Conservation (phyloP, 1,140 invertebrate genomes). For the Calliphora vicina region DNA sequence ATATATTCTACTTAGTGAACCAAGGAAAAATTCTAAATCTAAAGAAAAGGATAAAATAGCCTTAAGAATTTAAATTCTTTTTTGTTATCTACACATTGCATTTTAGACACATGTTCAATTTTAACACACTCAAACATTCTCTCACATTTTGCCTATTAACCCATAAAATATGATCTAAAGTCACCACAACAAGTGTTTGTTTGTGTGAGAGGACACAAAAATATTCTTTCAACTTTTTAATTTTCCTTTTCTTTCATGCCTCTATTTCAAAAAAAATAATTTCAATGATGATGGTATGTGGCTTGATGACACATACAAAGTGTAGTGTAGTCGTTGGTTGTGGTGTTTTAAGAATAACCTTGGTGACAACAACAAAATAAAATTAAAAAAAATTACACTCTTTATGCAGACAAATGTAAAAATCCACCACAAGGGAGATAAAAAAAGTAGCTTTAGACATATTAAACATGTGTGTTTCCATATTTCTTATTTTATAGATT, state of each 20-base stretch:
- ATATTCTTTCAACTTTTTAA: neutral
- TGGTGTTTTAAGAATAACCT: neutral
- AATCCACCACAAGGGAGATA: neutral
- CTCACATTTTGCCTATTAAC: slow-evolving; percentile 12
- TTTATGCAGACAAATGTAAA: neutral
- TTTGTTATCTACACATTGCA: too few species aligned
- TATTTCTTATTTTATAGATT: too few species aligned
- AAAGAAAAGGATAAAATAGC: neutral
- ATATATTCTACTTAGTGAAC: too few species aligned
- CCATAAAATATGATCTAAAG: slow-evolving; percentile 17
- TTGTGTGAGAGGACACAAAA: neutral
- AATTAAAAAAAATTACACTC: neutral
- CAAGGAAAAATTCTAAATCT: too few species aligned
- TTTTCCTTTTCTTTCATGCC: neutral
- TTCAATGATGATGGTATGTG: neutral
- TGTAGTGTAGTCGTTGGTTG: neutral
- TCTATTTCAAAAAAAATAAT: neutral
- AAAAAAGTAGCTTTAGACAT: neutral
- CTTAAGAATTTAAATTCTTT: neutral
- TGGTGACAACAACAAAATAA: neutral
- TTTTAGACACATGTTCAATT: neutral
- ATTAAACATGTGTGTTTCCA: too few species aligned
- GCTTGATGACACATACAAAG: neutral
- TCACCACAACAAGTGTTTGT: slow-evolving; percentile 15
- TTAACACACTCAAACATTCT: neutral